Conservation (phyloP, 2,797 vertebrate species). For the Lutjanus argentimaculatus region DNA sequence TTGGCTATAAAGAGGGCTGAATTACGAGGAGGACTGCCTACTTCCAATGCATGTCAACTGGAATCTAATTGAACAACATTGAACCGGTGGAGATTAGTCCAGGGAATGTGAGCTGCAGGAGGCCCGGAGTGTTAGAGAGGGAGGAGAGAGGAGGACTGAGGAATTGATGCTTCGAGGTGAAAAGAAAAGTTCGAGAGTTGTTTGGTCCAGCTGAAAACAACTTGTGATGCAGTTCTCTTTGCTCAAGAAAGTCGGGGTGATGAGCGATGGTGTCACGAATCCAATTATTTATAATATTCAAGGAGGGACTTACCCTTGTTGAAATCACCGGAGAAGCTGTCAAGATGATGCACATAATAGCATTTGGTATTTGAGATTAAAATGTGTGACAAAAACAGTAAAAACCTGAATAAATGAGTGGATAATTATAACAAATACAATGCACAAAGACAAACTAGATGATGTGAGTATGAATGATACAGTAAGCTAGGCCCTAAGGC, state of each 20-base stretch:
- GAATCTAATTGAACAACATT: conserved; percentile 91
- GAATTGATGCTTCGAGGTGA: conserved; percentile 49
- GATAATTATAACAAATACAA: not conserved
- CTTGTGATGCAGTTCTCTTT: not conserved
- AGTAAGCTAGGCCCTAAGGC: not conserved
- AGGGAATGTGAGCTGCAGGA: conserved; percentile 76
- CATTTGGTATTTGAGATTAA: not conserved
- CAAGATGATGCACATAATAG: not conserved
- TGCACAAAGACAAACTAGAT: not conserved
- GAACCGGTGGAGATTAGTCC: conserved; percentile 87
- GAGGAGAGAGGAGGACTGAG: conserved; percentile 28
- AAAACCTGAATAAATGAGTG: not conserved
- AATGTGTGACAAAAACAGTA: not conserved
- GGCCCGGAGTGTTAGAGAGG: conserved; percentile 40
- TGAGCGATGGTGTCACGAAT: not conserved
- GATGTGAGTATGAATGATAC: not conserved
- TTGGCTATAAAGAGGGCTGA: conserved; percentile 91
- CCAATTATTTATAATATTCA: not conserved
- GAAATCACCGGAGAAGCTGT: not conserved
- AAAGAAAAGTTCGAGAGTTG: conserved; percentile 49
- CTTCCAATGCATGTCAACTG: conserved; percentile 91
- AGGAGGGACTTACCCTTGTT: not conserved
- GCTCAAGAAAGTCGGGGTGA: not conserved
- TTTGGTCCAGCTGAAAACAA: conserved; percentile 36
- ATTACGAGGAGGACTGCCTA: conserved; percentile 86